Base-by-base conservation (phyloP, 2,797 vertebrate genomes). In the Tragelaphus oryx region DNA sequence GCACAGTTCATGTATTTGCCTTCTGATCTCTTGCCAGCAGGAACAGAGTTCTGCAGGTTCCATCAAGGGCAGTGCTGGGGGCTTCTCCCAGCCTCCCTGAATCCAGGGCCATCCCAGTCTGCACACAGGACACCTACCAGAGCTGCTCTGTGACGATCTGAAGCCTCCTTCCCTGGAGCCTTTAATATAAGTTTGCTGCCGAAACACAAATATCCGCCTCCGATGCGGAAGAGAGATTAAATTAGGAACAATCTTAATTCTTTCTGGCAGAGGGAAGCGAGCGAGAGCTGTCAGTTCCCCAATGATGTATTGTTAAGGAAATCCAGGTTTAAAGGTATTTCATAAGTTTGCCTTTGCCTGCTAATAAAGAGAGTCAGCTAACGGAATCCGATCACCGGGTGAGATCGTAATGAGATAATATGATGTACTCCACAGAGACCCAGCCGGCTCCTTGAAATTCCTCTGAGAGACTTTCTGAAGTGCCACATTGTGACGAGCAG, bases 171-270 rank as follows among this genome's bases (percentile, higher is more conserved):
- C 89, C 68, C 59, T 37, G 24, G 87, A 92, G 79, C 65, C 94
- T 41, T 74, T 89, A 85, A 85, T 12, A 59, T 74, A 86, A 89
- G 71, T 96, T 96, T 93, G 84, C 76, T 85, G 83, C 83, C 30
- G 90, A 95, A 94, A 97, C 93, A 94, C 96, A 97, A 97, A 94
- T 76, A 95, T 78, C 96, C 44, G 20, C 89, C 96, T 96, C 44
- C 17, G 2, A 95, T 54, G 89, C 5, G 41, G 96, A 97, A 96
- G 93, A 87, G 52, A 97, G 95, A 97, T 97, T 97, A 97, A 97
- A 97, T 97, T 97, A 96, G 96, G 96, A 97, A 90, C 89, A 96
- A 83, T 94, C 96, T 96, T 96, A 97, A 97, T 97, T 97, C 96
- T 91, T 96, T 90, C 96, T 97, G 97, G 97, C 97, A 97, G 94